These are phyloP conservation scores for Acanthosepion pharaonis DNA, from an alignment of 2,888 invertebrate genomes.

Conservation along the genomic window DNA sequence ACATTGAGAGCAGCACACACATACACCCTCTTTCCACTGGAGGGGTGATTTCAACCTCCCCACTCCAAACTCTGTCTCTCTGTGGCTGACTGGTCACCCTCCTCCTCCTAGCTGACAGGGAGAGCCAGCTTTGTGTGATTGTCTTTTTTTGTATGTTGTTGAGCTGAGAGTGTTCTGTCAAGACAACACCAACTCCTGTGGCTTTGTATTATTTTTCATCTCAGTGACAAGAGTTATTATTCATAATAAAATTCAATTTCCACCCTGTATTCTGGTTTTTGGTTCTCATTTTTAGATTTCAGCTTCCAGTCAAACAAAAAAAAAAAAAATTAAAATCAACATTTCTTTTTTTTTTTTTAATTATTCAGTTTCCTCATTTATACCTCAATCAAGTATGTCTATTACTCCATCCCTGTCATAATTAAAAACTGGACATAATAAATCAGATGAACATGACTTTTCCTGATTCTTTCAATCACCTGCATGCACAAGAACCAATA, in stretches of 20 bases:
- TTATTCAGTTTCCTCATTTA: too few relatives aligned
- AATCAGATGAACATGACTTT: too few relatives aligned
- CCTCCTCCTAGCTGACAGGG: background rate
- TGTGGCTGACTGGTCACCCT: background rate
- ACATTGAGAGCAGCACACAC: background rate
- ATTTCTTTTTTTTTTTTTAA: too few relatives aligned
- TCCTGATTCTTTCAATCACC: too few relatives aligned
- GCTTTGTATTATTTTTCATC: constrained; percentile 8
- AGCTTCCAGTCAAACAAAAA: too few relatives aligned
- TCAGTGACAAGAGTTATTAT: constrained; percentile 33
- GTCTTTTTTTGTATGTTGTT: background rate
- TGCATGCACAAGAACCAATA: too few relatives aligned
- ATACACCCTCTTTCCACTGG: background rate
- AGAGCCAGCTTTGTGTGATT: background rate
- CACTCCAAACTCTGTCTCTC: background rate
- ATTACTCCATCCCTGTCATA: too few relatives aligned
- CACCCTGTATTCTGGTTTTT: background rate
- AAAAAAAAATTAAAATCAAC: too few relatives aligned
- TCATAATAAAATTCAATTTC: constrained; percentile 33
- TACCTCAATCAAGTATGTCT: too few relatives aligned
- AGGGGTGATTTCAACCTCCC: background rate
- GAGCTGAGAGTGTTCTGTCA: constrained; percentile 8
- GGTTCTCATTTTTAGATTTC: too few relatives aligned
- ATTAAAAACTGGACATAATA: too few relatives aligned
- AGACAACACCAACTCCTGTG: constrained; percentile 33